A percentile compares a stretch with the other conserved stretches of the same genome.
These are phyloP conservation scores for Hemaris fuciformis DNA, from an alignment of 2,888 invertebrate genomes.

Conservation along the genomic window DNA sequence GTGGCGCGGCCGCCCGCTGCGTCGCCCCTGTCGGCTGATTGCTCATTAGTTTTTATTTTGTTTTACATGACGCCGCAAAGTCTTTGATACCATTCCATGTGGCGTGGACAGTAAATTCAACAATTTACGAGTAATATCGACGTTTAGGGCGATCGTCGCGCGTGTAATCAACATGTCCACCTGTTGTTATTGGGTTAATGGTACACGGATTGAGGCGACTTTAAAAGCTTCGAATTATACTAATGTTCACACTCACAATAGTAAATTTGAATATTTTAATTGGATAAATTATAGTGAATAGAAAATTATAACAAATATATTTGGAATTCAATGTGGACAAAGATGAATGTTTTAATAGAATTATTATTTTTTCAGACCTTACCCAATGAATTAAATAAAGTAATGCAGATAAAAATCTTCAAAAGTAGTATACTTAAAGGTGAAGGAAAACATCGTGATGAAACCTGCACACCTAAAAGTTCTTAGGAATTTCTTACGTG, in stretches of 20 bases:
- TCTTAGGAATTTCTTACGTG: no score
- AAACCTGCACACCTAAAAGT: no score
- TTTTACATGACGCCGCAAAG: background rate
- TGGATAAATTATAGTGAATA: background rate
- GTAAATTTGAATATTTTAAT: background rate
- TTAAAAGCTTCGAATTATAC: background rate
- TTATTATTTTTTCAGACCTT: no score
- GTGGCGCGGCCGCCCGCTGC: slow-evolving; percentile 67
- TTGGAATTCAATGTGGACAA: no score
- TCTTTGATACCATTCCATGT: background rate
- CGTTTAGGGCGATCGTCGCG: background rate
- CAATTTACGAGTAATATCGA: background rate
- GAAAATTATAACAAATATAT: background rate
- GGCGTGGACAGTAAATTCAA: background rate
- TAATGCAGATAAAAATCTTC: no score
- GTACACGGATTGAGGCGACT: background rate
- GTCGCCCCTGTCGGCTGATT: slow-evolving; percentile 67
- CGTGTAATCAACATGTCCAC: background rate
- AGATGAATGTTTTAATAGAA: no score
- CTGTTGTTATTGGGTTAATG: background rate
- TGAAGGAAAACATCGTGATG: no score
- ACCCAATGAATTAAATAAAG: no score
- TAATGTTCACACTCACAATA: background rate
- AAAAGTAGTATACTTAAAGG: no score
- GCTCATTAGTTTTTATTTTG: slow-evolving; percentile 45